Percentiles rank a stretch among this genome's conserved stretches.
Evolutionary conservation across 35 echinoderm and acorn worm genomes (phyloP).

Genomic region (Ophioderma brevispina): DNA sequence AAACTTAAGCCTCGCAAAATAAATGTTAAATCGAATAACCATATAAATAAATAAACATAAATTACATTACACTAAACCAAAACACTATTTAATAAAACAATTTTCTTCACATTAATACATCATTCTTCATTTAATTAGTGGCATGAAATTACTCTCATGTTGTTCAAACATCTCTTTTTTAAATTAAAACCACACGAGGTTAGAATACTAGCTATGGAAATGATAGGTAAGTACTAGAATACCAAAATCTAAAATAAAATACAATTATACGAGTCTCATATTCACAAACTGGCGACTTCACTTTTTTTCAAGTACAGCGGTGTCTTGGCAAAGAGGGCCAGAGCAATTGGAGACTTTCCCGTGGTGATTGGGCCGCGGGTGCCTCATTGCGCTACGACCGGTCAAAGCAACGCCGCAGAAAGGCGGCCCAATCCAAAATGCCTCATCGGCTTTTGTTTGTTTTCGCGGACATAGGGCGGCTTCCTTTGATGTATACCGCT

Average conservation of each 20-base stretch:
- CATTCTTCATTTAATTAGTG: too few species aligned
- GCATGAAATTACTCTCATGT: too few species aligned
- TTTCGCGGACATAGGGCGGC: slow-evolving; percentile 3
- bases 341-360: neutral
- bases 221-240: neutral
- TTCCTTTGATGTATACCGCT: slow-evolving; percentile 4
- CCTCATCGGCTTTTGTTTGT: slow-evolving; percentile 12
- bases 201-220: neutral
- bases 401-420: slow-evolving; percentile 12
- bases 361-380: neutral
- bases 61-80: too few species aligned
- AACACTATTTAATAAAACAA: too few species aligned
- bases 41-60: too few species aligned
- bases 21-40: too few species aligned
- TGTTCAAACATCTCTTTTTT: too few species aligned
- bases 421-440: neutral
- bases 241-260: neutral
- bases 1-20: too few species aligned
- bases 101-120: too few species aligned
- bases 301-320: neutral
- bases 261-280: neutral
- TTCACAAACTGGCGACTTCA: neutral
- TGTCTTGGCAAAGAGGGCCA: neutral
- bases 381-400: neutral
- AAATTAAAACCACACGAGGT: too few species aligned